These are phyloP conservation scores for Zoroaster sp. DNA, from an alignment of 53 echinoderm and acorn worm genomes.

Conservation along the genomic window DNA sequence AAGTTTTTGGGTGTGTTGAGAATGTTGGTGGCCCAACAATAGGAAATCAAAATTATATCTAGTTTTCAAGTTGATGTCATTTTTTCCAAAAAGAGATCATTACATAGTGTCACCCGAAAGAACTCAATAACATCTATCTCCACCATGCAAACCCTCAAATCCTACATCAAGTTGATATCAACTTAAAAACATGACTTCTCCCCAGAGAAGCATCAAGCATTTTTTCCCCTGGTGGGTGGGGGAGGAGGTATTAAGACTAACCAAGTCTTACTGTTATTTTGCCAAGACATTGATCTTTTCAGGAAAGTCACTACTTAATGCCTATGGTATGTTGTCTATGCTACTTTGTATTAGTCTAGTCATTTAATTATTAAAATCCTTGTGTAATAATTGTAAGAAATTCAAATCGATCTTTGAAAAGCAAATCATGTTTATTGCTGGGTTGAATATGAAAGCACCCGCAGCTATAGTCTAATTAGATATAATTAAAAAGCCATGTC, in stretches of 20 bases:
- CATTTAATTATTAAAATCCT: background rate
- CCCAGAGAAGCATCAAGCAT: background rate
- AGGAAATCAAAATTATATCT: no score
- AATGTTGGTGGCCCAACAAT: no score
- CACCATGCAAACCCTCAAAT: no score
- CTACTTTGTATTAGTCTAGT: background rate
- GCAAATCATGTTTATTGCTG: background rate
- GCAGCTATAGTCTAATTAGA: background rate
- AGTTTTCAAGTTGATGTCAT: no score
- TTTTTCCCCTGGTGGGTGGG: background rate
- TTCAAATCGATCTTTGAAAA: background rate
- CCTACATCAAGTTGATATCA: no score
- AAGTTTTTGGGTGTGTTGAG: no score
- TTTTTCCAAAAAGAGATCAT: no score
- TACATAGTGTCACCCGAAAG: no score
- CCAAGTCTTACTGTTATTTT: background rate
- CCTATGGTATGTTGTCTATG: background rate
- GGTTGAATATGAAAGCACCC: background rate
- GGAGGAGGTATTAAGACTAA: background rate
- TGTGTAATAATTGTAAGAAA: background rate
- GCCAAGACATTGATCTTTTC: background rate
- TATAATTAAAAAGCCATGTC: background rate
- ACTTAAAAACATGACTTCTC: no score
- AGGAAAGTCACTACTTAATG: background rate
- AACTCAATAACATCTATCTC: no score